Conservation (phyloP, 2,888 invertebrate species). For the Cerceris ruficornis region DNA sequence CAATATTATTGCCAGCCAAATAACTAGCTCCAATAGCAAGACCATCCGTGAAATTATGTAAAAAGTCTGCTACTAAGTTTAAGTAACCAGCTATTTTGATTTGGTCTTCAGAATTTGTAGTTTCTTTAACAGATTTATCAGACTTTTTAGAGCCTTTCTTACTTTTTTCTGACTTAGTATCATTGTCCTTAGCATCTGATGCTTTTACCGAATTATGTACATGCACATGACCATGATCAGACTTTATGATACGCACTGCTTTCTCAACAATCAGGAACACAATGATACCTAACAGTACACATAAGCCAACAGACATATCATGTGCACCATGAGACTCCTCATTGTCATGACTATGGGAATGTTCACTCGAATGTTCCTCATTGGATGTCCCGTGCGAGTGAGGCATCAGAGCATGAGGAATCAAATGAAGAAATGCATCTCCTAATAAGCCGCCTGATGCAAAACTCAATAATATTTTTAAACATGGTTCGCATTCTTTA, state of each 20-base stretch:
- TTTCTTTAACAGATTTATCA: slow-evolving; percentile 31
- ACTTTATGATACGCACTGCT: slow-evolving; percentile 92
- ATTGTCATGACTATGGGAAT: slow-evolving; percentile 81
- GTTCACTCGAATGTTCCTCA: slow-evolving; percentile 83
- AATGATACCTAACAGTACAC: slow-evolving; percentile 96
- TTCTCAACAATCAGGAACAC: slow-evolving; percentile 97
- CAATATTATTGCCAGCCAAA: slow-evolving; percentile 93
- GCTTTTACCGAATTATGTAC: slow-evolving; percentile 51
- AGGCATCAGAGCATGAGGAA: slow-evolving; percentile 95
- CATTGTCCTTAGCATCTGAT: slow-evolving; percentile 63
- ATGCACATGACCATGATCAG: slow-evolving; percentile 88
- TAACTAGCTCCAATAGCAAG: slow-evolving; percentile 99
- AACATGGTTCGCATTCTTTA: slow-evolving; percentile 90
- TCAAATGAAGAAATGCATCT: slow-evolving; percentile 99
- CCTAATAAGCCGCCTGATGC: slow-evolving; percentile 98
- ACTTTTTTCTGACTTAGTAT: slow-evolving; percentile 56
- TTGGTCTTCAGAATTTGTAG: slow-evolving; percentile 81
- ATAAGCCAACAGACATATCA: slow-evolving; percentile 95
- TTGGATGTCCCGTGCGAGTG: slow-evolving; percentile 78
- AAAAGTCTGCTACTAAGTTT: slow-evolving; percentile 98
- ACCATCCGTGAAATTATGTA: slow-evolving; percentile 99
- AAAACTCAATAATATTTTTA: slow-evolving; percentile 95
- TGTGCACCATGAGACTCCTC: slow-evolving; percentile 85
- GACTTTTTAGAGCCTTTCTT: slow-evolving; percentile 39
- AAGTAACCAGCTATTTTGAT: slow-evolving; percentile 96